phyloP scores from a whole-genome alignment of 2,888 invertebrate species.

The Eulithis testata region DNA sequence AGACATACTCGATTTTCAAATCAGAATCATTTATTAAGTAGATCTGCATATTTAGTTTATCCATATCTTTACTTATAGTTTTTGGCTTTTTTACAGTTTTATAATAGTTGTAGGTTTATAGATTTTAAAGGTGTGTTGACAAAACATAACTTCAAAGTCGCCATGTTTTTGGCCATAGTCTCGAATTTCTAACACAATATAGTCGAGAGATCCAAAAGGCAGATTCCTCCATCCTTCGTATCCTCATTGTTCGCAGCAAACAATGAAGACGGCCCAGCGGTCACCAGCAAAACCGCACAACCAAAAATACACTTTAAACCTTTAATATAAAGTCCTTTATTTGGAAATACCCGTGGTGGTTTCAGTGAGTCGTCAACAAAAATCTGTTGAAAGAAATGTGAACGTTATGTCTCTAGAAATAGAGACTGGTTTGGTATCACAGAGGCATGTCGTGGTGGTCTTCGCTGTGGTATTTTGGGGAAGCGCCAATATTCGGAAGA shows the following conservation, averaged over 20 bases:
- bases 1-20: too few relatives aligned
- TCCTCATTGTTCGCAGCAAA: constrained; percentile 64
- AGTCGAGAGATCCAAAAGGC: constrained; percentile 62
- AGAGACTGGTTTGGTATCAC: constrained; percentile 5
- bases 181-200: constrained; percentile 51
- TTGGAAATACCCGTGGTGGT: not conserved
- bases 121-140: not conserved
- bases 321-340: constrained; percentile 25
- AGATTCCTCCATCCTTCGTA: constrained; percentile 62
- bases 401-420: not conserved
- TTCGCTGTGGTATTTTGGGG: constrained; percentile 26
- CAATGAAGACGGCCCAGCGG: constrained; percentile 57
- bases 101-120: too few relatives aligned
- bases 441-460: constrained; percentile 11
- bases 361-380: constrained; percentile 14
- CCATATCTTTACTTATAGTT: too few relatives aligned
- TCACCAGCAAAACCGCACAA: constrained; percentile 34
- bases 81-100: too few relatives aligned
- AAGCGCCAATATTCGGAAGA: constrained; percentile 23
- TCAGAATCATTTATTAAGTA: too few relatives aligned
- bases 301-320: constrained; percentile 22
- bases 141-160: constrained; percentile 20
- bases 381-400: constrained; percentile 4
- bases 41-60: too few relatives aligned
- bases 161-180: constrained; percentile 41